Percentiles rank a stretch among this genome's conserved stretches.
phyloP scores from a whole-genome alignment of 1,140 invertebrate species.

The Drosophila nebulosa region DNA sequence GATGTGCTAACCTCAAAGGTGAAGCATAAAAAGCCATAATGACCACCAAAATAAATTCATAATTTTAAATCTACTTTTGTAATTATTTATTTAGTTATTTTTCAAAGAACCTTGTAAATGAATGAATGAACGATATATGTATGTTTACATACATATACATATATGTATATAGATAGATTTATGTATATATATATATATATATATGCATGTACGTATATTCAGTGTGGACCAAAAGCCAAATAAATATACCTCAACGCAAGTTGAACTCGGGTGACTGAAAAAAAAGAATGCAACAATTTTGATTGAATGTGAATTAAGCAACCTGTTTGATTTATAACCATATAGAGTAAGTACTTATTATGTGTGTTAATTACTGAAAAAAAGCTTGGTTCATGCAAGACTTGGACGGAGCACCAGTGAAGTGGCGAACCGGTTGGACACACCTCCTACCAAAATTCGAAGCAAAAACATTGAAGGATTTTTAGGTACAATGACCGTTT shows the following conservation, averaged over 20 bases:
- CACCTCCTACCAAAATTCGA: conserved; percentile 9
- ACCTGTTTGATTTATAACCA: conserved; percentile 1
- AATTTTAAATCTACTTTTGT: conserved; percentile 23
- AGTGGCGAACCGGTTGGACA: conserved; percentile 17
- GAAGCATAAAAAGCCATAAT: conserved; percentile 83
- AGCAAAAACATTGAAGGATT: conserved; percentile 19
- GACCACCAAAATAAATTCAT: conserved; percentile 4
- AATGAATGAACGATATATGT: conserved; percentile 9
- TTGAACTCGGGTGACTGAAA: not conserved
- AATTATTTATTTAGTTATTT: conserved; percentile 25
- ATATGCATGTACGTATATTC: not conserved
- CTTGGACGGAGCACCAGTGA: not conserved
- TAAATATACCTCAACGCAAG: not conserved
- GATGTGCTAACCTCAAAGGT: conserved; percentile 96
- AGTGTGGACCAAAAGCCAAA: not conserved
- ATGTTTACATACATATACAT: conserved; percentile 23
- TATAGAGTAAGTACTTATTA: not conserved
- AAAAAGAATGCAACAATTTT: too few species aligned
- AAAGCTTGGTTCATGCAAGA: not conserved
- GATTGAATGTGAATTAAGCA: not conserved
- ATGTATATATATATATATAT: not conserved
- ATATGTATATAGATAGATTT: not conserved
- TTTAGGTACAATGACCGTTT: conserved; percentile 31
- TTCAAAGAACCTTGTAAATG: conserved; percentile 34
- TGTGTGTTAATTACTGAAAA: not conserved